A percentile compares a stretch with the other conserved stretches of the same genome.
phyloP scores from a whole-genome alignment of 2,113 vertebrate genomes.

The Vanacampus margaritifer region DNA sequence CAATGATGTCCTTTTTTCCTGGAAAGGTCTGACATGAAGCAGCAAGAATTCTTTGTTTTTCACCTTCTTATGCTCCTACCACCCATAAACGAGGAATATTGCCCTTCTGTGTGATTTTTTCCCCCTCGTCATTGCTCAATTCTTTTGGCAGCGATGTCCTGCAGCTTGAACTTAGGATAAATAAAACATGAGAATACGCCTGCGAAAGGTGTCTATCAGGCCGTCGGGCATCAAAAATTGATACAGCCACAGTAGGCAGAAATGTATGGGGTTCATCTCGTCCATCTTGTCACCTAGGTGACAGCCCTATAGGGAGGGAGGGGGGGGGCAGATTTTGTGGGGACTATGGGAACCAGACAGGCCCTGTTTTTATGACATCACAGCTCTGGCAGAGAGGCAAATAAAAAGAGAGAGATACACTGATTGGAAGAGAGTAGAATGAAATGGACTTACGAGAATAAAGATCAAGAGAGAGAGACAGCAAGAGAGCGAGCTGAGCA shows the following conservation, averaged over 20 bases:
- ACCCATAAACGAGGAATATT: conserved; percentile 43
- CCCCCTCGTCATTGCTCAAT: conserved; percentile 37
- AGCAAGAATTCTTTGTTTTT: neutral
- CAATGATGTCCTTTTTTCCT: neutral
- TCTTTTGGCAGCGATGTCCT: conserved; percentile 41
- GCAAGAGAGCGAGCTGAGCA: conserved; percentile 13
- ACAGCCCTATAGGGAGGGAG: conserved; percentile 46
- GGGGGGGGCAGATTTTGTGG: conserved; percentile 30
- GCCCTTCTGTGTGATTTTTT: conserved; percentile 52
- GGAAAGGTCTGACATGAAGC: neutral
- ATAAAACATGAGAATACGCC: conserved; percentile 77
- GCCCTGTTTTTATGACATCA: conserved; percentile 47
- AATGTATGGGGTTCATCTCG: conserved; percentile 68
- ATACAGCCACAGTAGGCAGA: conserved; percentile 54
- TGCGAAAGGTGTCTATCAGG: conserved; percentile 62
- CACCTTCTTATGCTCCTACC: conserved; percentile 23
- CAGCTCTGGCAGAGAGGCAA: conserved; percentile 19
- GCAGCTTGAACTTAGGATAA: conserved; percentile 73
- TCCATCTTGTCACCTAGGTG: conserved; percentile 57
- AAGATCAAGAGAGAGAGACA: conserved; percentile 12
- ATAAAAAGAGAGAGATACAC: conserved; percentile 14
- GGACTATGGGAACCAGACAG: conserved; percentile 39
- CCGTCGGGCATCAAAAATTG: conserved; percentile 69
- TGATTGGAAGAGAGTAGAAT: conserved; percentile 9
- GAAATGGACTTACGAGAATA: conserved; percentile 30